These are phyloP conservation scores for Cerceris rybyensis DNA, from an alignment of 2,888 invertebrate genomes.

Conservation along the genomic window DNA sequence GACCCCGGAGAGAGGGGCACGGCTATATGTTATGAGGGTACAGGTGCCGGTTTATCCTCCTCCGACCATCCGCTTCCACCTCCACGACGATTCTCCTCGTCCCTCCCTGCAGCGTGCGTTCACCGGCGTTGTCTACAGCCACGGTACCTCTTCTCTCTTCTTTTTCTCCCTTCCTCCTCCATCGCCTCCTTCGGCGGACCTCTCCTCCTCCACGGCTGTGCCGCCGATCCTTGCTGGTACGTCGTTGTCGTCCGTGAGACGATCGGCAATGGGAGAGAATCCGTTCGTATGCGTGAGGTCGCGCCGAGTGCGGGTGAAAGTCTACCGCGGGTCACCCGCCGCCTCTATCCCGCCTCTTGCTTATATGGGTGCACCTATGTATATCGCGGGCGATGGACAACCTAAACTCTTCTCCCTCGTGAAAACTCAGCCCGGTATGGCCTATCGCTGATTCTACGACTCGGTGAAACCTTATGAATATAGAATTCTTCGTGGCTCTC, in stretches of 20 bases:
- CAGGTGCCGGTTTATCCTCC: slow-evolving; percentile 70
- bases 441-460: neutral
- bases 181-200: slow-evolving; percentile 6
- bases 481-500: too few relatives aligned
- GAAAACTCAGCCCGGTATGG: neutral
- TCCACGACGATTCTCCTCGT: slow-evolving; percentile 39
- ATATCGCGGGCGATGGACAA: slow-evolving; percentile 60
- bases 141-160: slow-evolving; percentile 30
- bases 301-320: slow-evolving; percentile 74
- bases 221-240: slow-evolving; percentile 6
- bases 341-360: slow-evolving; percentile 53
- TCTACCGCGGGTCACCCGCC: slow-evolving; percentile 70
- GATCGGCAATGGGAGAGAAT: slow-evolving; percentile 41
- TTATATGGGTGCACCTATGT: slow-evolving; percentile 54
- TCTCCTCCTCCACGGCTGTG: neutral
- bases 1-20: slow-evolving; percentile 47
- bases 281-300: slow-evolving; percentile 71
- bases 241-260: slow-evolving; percentile 40
- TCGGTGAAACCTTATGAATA: slow-evolving; percentile 6
- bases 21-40: slow-evolving; percentile 68
- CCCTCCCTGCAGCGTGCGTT: slow-evolving; percentile 47
- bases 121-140: slow-evolving; percentile 56
- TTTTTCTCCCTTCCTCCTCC: slow-evolving; percentile 8
- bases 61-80: slow-evolving; percentile 40
- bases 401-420: slow-evolving; percentile 16